Conservation (phyloP, 2,113 vertebrate species). For the Apistogramma diplotaenia region DNA sequence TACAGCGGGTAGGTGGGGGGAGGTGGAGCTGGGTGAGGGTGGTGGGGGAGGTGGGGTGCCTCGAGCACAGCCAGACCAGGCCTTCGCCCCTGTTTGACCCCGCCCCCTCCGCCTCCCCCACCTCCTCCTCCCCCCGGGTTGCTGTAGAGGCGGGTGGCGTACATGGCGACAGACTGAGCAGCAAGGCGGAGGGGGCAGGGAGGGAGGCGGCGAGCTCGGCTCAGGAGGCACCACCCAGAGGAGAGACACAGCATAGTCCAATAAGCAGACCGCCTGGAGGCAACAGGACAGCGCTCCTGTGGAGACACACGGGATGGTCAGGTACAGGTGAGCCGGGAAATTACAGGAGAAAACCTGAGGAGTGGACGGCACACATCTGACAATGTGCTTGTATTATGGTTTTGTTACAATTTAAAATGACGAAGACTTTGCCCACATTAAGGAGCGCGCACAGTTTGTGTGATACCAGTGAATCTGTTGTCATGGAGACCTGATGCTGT, state of each 20-base stretch:
- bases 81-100: constrained; percentile 68
- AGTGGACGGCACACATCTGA: too few relatives aligned
- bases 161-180: constrained; percentile 37
- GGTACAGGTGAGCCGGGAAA: neutral
- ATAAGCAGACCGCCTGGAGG: neutral
- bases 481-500: neutral
- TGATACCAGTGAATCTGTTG: neutral
- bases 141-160: constrained; percentile 47
- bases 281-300: constrained; percentile 5
- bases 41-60: constrained; percentile 44
- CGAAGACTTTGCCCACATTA: too few relatives aligned
- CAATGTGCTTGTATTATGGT: too few relatives aligned
- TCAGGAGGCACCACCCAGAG: constrained; percentile 59
- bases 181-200: neutral
- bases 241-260: constrained; percentile 54
- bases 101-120: constrained; percentile 38
- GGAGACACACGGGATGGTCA: neutral
- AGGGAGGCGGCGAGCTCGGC: constrained; percentile 32
- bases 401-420: too few relatives aligned
- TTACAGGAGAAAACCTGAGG: too few relatives aligned
- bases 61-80: constrained; percentile 68
- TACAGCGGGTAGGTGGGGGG: constrained; percentile 61
- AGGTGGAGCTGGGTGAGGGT: constrained; percentile 36
- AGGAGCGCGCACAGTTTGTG: neutral
- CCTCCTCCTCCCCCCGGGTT: constrained; percentile 6